Base-by-base conservation (phyloP, 2,797 vertebrate genomes). In the Aulostomus chinensis region DNA sequence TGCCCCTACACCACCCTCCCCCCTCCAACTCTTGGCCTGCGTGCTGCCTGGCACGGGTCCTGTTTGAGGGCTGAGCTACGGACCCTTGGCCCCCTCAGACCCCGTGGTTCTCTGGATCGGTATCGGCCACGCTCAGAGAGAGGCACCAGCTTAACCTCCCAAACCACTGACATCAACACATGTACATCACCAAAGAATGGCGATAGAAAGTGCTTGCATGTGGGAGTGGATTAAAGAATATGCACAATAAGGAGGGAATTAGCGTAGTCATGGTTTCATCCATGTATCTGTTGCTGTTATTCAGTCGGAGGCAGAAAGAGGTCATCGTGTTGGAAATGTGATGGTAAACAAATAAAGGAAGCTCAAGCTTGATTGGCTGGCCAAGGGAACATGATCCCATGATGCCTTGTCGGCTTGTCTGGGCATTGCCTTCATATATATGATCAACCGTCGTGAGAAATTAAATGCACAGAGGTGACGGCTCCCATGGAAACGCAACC, bases 211-310 rank as follows among this genome's bases (percentile, higher is more conserved):
- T 57, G 68, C 29, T 41, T 57, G 58, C 58, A 42, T 47, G 73
- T 80, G 60, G 72, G 61, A 76, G 75, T 80, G 73, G 76, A 79
- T 82, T 80, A 73, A 62, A 78, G 48, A 72, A 58, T 16, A 33
- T 45, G 53, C 76, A 68, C 73, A 73, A 76, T 68, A 62, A 54
- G 48, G 53, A 66, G 36, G 47, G 41, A 78, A 71, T 59, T 54
- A 48, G 37, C 51, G 56, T 11, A 41, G 60, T 76, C 67, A 55
- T 47, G 53, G 63, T 50, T 58, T 45, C 55, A 28, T 12, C 36
- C 61, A 32, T 22, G 42, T 48, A 54, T 71, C 69, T 10, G 43
- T 29, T 30, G 48, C 58, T 65, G 41, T 68, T 18, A 70, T 77
- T 51, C 61, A 53, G 52, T 69, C 51, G 47, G 58, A 69, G 55